Conservation (phyloP, 2,113 vertebrate species). For the Brevimyrus niger region DNA sequence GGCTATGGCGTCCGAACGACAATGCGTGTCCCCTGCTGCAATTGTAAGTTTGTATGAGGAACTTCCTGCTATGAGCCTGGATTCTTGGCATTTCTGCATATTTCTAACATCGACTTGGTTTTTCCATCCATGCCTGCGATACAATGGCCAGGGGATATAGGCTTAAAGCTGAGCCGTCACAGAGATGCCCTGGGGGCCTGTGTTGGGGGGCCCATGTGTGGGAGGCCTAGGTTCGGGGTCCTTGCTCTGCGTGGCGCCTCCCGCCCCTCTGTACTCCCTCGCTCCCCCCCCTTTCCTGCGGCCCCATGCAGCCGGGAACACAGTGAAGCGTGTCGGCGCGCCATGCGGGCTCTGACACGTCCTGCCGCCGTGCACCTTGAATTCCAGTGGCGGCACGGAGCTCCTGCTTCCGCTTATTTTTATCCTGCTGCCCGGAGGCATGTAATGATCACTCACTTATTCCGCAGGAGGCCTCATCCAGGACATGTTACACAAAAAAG, state of each 20-base stretch:
- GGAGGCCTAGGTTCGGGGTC: not conserved
- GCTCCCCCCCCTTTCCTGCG: not conserved
- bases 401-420: not conserved
- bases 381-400: not conserved
- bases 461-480: not conserved
- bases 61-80: not conserved
- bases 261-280: not conserved
- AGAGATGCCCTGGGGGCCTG: not conserved
- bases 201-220: not conserved
- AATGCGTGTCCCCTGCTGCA: not conserved
- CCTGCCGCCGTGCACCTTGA: not conserved
- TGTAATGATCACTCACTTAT: not conserved
- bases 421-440: not conserved
- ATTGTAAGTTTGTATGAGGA: slow-evolving; percentile 6
- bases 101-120: not conserved
- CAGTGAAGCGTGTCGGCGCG: not conserved
- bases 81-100: not conserved
- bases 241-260: not conserved
- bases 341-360: slow-evolving; percentile 11
- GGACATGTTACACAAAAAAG: not conserved
- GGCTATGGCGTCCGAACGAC: not conserved
- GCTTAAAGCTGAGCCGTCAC: not conserved
- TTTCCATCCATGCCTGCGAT: not conserved
- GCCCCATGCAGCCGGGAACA: not conserved
- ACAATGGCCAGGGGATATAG: not conserved